phyloP scores from a whole-genome alignment of 37 sponge, comb jelly and placozoan species.

The Aplysina aerophoba region DNA sequence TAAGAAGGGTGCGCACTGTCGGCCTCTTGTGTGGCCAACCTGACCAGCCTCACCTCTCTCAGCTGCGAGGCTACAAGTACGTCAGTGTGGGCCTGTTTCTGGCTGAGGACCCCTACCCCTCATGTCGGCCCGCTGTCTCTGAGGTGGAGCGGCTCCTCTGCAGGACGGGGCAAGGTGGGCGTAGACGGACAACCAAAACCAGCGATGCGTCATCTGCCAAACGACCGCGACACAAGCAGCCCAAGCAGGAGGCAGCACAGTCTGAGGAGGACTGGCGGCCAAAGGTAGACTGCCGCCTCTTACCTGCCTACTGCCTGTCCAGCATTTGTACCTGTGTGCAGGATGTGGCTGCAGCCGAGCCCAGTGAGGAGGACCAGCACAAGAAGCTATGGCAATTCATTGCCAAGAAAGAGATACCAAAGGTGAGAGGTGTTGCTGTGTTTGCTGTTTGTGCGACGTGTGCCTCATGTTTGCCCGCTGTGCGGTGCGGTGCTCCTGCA shows the following conservation, averaged over 20 bases:
- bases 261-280: constrained; percentile 21
- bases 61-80: constrained; percentile 62
- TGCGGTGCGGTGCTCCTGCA: not conserved
- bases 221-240: too few relatives aligned
- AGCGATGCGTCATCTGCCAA: too few relatives aligned
- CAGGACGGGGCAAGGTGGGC: not conserved
- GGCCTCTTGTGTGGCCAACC: not conserved
- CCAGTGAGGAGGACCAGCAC: constrained; percentile 16
- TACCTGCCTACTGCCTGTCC: not conserved
- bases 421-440: constrained; percentile 20
- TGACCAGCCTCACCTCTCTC: not conserved
- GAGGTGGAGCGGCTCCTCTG: not conserved
- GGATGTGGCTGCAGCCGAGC: not conserved
- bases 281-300: not conserved
- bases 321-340: not conserved
- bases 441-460: not conserved
- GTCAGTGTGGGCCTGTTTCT: constrained; percentile 67
- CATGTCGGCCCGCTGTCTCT: not conserved
- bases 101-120: constrained; percentile 44
- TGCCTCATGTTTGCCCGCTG: not conserved
- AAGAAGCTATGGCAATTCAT: constrained; percentile 78
- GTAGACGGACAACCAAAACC: too few relatives aligned
- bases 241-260: too few relatives aligned
- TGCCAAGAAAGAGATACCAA: constrained; percentile 83
- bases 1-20: not conserved